Conservation (phyloP, 2,113 vertebrate species). For the Sapajus apella region DNA sequence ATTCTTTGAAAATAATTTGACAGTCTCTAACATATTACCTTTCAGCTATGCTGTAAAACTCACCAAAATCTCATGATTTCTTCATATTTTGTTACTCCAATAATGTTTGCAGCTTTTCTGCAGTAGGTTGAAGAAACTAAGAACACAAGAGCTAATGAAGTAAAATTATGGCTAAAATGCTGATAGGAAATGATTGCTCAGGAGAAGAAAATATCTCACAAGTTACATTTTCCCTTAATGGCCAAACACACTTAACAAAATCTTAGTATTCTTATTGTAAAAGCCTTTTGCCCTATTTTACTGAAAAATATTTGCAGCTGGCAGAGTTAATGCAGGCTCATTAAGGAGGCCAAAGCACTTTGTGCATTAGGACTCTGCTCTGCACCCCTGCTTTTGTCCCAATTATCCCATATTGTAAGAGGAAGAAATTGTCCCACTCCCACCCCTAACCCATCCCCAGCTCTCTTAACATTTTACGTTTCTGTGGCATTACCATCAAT, state of each 20-base stretch:
- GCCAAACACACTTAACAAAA: slow-evolving; percentile 51
- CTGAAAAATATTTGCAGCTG: slow-evolving; percentile 36
- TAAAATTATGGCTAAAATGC: not conserved
- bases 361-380: slow-evolving; percentile 34
- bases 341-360: slow-evolving; percentile 17
- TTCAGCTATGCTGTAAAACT: not conserved
- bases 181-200: slow-evolving; percentile 36
- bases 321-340: slow-evolving; percentile 62
- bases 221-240: slow-evolving; percentile 49
- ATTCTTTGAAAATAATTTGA: not conserved
- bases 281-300: slow-evolving; percentile 36
- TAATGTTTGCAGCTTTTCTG: not conserved
- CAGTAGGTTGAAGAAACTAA: not conserved
- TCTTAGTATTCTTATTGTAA: slow-evolving; percentile 47
- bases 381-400: slow-evolving; percentile 42
- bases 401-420: slow-evolving; percentile 44
- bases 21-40: not conserved
- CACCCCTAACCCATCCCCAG: too few relatives aligned
- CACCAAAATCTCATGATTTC: not conserved
- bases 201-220: not conserved
- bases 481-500: not conserved
- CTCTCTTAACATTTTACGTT: slow-evolving; percentile 9
- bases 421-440: not conserved
- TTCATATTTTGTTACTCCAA: not conserved
- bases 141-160: not conserved